Base-by-base conservation (phyloP, 2,797 vertebrate species). In the Ptychadena robeensis region DNA sequence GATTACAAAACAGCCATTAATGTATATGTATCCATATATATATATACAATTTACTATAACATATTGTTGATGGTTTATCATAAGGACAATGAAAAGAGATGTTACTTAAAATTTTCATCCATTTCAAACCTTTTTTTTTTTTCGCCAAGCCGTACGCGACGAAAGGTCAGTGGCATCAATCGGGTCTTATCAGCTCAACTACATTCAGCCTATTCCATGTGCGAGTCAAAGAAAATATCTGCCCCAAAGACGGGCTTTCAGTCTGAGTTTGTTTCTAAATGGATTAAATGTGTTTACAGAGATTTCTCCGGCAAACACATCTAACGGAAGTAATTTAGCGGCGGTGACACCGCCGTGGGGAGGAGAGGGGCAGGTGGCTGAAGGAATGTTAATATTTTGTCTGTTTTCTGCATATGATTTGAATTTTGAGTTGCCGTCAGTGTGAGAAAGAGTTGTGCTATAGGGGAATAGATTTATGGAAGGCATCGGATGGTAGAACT, bases 101-200 rank as follows among this genome's bases (percentile, higher is more conserved):
- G 69, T 75, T 15, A 68, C 31, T 30, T 63, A 64, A 10, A 59
- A 53, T 68, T 82, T 68, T 69, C 34, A 63, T 3, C 37, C 59
- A 27, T 68, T 68, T 34, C 30, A 40, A 78, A 44, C 27, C 18
- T 67, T 74, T 59, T 67, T 74, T 59, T 59, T 73, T 59, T 73
- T 44, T 18, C 44, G 40, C 44, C 48, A 38, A 12, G 15, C 67
- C 14, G 40, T 38, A 57, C 57, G 31, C 15, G 32, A 66, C 59
- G 61, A 82, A 82, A 82, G 80, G 80, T 82, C 80, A 82, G 27
- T 35, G 6, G 48, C 72, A 75, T 82, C 72, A 82, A 68, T 75
- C 80, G 75, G 65, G 48, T 82, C 64, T 69, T 68, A 82, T 82
- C 72, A 75, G 38, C 64, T 75, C 64, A 57, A 67, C 79, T 73